Conservation (phyloP, 1,140 invertebrate genomes). For the Zaprionus tsacasi region DNA sequence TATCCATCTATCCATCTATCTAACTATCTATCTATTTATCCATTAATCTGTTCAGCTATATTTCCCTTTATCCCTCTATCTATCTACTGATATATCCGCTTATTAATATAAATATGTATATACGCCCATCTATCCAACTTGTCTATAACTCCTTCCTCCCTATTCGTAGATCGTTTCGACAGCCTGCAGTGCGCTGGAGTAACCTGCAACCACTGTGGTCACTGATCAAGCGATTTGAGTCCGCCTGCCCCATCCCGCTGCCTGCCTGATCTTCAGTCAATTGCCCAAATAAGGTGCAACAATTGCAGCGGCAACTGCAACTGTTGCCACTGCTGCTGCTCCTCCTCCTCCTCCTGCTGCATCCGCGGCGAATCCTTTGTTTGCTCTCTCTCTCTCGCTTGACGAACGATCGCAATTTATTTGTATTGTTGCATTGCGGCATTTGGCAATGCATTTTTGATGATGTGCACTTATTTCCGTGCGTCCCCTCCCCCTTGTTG, state of each 20-base stretch:
- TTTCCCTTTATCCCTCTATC: too few relatives aligned
- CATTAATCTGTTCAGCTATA: too few relatives aligned
- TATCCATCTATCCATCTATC: too few relatives aligned
- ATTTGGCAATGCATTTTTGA: slow-evolving; percentile 76
- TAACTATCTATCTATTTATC: too few relatives aligned
- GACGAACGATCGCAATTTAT: slow-evolving; percentile 82
- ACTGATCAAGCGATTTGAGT: slow-evolving; percentile 10
- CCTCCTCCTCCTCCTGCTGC: not conserved
- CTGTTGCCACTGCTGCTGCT: slow-evolving; percentile 25
- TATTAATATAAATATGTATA: too few relatives aligned
- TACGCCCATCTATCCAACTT: not conserved
- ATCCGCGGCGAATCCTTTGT: slow-evolving; percentile 67
- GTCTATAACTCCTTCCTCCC: not conserved
- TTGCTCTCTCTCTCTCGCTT: slow-evolving; percentile 48
- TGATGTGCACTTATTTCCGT: slow-evolving; percentile 69
- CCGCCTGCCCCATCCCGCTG: not conserved
- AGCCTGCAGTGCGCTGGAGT: not conserved
- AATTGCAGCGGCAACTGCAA: slow-evolving; percentile 56
- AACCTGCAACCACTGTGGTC: slow-evolving; percentile 49
- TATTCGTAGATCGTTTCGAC: too few relatives aligned
- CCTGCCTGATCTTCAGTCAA: slow-evolving; percentile 33
- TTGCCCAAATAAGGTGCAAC: slow-evolving; percentile 80
- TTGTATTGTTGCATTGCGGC: slow-evolving; percentile 79
- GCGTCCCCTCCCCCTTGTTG: not conserved
- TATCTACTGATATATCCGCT: too few relatives aligned